These are phyloP conservation scores for Polymixis flavicincta DNA, from an alignment of 2,888 invertebrate species.

Conservation along the genomic window DNA sequence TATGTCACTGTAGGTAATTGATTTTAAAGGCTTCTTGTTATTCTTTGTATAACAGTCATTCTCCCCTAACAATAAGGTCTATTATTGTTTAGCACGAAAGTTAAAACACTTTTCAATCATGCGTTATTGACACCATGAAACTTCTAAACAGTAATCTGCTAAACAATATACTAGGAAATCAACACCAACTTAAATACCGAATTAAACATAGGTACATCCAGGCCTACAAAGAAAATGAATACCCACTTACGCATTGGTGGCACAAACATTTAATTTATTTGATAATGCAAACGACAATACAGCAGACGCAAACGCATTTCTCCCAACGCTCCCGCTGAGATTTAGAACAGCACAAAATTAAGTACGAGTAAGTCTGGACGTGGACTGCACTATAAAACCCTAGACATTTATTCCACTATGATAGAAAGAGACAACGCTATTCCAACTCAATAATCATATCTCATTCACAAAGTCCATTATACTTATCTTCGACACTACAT, in stretches of 20 bases:
- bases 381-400: constrained; percentile 18
- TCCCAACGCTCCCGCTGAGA: constrained; percentile 25
- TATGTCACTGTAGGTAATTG: constrained; percentile 67
- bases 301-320: constrained; percentile 24
- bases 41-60: constrained; percentile 32
- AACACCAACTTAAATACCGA: constrained; percentile 1
- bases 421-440: constrained; percentile 21
- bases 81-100: constrained; percentile 30
- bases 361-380: constrained; percentile 14
- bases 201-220: background rate
- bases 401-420: background rate
- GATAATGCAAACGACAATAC: constrained; percentile 26
- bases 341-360: constrained; percentile 31
- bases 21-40: constrained; percentile 56
- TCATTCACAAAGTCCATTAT: constrained; percentile 30
- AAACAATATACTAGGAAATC: background rate
- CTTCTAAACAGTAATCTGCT: background rate
- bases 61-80: constrained; percentile 34
- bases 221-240: constrained; percentile 17
- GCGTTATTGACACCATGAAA: background rate
- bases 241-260: constrained; percentile 1
- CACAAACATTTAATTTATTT: constrained; percentile 36
- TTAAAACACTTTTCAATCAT: constrained; percentile 10
- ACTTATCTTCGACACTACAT: constrained; percentile 35
- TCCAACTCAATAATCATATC: constrained; percentile 13